Base-by-base conservation (phyloP, 1,140 invertebrate species). In the Lepidurus apus region DNA sequence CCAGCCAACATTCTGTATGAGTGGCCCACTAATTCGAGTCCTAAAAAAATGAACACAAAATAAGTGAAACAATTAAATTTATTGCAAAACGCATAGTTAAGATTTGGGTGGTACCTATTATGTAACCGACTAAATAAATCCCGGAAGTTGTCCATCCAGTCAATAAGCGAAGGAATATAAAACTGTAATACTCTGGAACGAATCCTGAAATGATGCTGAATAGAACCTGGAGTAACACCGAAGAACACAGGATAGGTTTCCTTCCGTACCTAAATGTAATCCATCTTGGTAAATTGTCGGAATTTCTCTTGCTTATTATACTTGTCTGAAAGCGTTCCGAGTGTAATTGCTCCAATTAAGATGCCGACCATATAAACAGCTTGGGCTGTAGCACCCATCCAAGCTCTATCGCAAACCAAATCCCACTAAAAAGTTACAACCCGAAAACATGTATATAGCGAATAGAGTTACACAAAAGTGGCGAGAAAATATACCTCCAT, bases 351-450 rank as follows among this genome's bases (percentile, higher is more conserved):
- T 24, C 93, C 93, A 80, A 93, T 81, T 82, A 94, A 88, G 73
- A 93, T 91, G 79, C 94, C 94, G 80, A 91, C 85, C 92, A 95
- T 95, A 83, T 93, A 94, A 65, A 94, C 82, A 1, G 93, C 89
- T 84, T 94, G 92, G 8, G 91, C 89, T n/a, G 89, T 89, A 10
- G 91, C 90, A 79, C 88, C 85, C 77, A 93, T 82, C 85, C 89
- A 92, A 24, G 87, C 87, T 75, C 85, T 87, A 24, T 90, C 88
- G 84, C 93, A 95, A 17, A 94, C 91, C 81, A 95, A 84, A 82
- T 92, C 83, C 88, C 91, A 95, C 86, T 93, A 83, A 77, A 87
- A 88, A 24, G n/a, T 13, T 6, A 7, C 0, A 21, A 65, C 1
- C 0, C 5, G 21, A 65, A n/a, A 65, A 65, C 1, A n/a, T n/a